These are phyloP conservation scores for Leucophenga maculata DNA, from an alignment of 2,888 invertebrate species.

Conservation along the genomic window DNA sequence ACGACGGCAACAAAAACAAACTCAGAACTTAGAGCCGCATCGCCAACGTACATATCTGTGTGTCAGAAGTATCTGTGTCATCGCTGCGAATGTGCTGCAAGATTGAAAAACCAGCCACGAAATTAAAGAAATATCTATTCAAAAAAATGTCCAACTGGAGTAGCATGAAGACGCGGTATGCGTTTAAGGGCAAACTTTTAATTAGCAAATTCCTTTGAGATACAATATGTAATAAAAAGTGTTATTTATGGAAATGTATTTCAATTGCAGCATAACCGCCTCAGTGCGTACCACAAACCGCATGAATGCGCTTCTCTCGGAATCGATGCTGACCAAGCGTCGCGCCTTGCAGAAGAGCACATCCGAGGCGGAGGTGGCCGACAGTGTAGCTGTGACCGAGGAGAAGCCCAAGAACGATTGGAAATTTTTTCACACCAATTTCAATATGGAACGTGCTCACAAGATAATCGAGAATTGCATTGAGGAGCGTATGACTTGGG, in stretches of 20 bases:
- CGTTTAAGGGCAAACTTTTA: neutral
- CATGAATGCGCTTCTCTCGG: slow-evolving; percentile 71
- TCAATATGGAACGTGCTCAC: slow-evolving; percentile 70
- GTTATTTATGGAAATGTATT: neutral
- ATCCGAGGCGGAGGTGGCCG: slow-evolving; percentile 43
- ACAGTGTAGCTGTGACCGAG: slow-evolving; percentile 41
- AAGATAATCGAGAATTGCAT: slow-evolving; percentile 68
- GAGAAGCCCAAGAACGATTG: slow-evolving; percentile 64
- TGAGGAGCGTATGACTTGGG: slow-evolving; percentile 70
- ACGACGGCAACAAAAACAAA: neutral
- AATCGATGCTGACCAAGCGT: slow-evolving; percentile 66
- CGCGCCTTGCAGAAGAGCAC: slow-evolving; percentile 50
- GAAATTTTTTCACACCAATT: slow-evolving; percentile 68
- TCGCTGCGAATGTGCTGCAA: slow-evolving; percentile 7
- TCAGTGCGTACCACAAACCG: slow-evolving; percentile 71
- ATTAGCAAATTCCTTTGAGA: neutral
- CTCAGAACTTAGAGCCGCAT: neutral
- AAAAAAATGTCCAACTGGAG: slow-evolving; percentile 62
- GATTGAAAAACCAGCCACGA: slow-evolving; percentile 10
- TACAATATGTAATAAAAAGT: slow-evolving; percentile 8
- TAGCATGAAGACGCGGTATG: slow-evolving; percentile 65
- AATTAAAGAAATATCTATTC: neutral
- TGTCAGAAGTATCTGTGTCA: slow-evolving; percentile 6
- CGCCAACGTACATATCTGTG: neutral
- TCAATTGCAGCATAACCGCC: slow-evolving; percentile 66